Evolutionary conservation across 1,140 invertebrate genomes (phyloP).

Genomic region (Samia ricini): DNA sequence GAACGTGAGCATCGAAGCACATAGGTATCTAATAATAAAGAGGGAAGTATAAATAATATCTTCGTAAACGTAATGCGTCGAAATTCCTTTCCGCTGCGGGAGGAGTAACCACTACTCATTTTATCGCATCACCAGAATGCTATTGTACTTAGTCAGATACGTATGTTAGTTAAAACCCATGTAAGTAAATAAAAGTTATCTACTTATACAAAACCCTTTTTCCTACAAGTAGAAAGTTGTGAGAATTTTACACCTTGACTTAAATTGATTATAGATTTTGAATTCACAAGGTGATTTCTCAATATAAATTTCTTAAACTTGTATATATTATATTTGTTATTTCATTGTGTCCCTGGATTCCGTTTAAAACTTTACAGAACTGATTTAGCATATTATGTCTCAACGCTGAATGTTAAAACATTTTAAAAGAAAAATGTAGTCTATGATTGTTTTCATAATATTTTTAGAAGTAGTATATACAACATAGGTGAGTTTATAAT

Average conservation of each 20-base stretch:
- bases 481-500: conserved; percentile 4
- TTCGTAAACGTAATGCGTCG: background rate
- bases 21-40: background rate
- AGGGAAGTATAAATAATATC: background rate
- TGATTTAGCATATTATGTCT: background rate
- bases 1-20: too few species aligned
- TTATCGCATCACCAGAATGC: too few species aligned
- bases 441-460: background rate
- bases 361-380: too few species aligned
- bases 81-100: background rate
- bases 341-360: too few species aligned
- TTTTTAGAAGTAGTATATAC: background rate
- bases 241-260: too few species aligned
- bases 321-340: too few species aligned
- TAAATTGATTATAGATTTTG: too few species aligned
- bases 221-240: too few species aligned
- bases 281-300: too few species aligned
- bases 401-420: background rate
- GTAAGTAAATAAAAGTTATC: too few species aligned
- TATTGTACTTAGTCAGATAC: background rate
- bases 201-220: too few species aligned
- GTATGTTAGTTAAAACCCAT: background rate
- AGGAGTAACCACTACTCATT: background rate
- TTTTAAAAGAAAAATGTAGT: background rate
- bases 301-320: too few species aligned